These are phyloP conservation scores for Ferrisia virgata DNA, from an alignment of 2,888 invertebrate species.

Conservation along the genomic window DNA sequence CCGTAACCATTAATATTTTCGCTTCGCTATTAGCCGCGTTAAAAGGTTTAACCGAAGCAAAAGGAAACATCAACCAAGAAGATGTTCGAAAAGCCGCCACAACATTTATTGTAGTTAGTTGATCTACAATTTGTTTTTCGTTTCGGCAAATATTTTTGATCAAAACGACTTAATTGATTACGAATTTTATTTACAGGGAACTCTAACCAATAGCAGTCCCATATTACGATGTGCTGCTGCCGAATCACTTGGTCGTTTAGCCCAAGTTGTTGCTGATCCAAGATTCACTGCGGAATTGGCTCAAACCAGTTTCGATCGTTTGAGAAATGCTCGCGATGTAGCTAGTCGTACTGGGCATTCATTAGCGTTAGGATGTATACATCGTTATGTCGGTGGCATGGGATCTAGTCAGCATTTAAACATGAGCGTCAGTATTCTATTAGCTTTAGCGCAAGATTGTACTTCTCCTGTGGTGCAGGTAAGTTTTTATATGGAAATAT, in stretches of 20 bases:
- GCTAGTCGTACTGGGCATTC: constrained; percentile 83
- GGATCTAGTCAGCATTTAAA: constrained; percentile 92
- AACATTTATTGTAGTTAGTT: constrained; percentile 70
- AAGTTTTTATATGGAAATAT: neutral
- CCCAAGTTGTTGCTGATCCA: constrained; percentile 82
- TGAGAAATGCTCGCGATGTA: constrained; percentile 83
- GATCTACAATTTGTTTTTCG: neutral
- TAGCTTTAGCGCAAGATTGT: constrained; percentile 91
- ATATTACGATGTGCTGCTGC: constrained; percentile 90
- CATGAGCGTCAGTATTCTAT: constrained; percentile 88
- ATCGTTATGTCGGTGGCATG: constrained; percentile 92
- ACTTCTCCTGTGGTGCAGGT: constrained; percentile 93
- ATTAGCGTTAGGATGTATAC: constrained; percentile 91
- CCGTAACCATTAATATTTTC: constrained; percentile 93
- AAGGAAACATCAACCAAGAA: constrained; percentile 80
- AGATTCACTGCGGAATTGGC: constrained; percentile 85
- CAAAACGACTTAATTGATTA: too few relatives aligned
- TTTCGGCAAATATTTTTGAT: neutral
- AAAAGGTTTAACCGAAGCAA: constrained; percentile 81
- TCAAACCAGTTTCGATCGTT: constrained; percentile 82
- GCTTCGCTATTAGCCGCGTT: constrained; percentile 87
- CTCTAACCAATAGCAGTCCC: constrained; percentile 70
- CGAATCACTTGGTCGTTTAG: constrained; percentile 89
- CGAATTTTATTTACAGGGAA: constrained; percentile 56
- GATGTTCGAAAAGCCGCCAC: constrained; percentile 82